Evolutionary conservation across 37 sponge, comb jelly and placozoan genomes (phyloP).

Genomic region (Tethya wilhelma): DNA sequence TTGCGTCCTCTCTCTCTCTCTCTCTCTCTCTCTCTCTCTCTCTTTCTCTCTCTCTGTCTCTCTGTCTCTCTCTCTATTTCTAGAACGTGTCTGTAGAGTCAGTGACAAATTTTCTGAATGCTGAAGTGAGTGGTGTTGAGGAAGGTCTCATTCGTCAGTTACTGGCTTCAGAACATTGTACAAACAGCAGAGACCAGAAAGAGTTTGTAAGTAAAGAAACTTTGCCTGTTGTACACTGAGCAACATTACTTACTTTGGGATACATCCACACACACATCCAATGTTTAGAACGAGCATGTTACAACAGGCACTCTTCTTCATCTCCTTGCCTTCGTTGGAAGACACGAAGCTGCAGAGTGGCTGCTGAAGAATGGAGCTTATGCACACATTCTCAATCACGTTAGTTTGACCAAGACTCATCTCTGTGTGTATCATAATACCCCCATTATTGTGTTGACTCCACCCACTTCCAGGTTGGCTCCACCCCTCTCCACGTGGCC

Average conservation of each 20-base stretch:
- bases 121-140: constrained; percentile 17
- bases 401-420: not conserved
- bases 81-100: constrained; percentile 29
- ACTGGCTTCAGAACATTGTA: constrained; percentile 28
- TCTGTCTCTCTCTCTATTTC: not conserved
- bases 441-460: not conserved
- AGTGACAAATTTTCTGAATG: constrained; percentile 6
- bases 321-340: constrained; percentile 66
- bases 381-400: constrained; percentile 16
- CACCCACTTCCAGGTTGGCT: constrained; percentile 15
- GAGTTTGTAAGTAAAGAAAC: constrained; percentile 34
- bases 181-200: constrained; percentile 24
- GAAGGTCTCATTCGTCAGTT: constrained; percentile 33
- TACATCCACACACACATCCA: not conserved
- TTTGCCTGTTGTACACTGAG: not conserved
- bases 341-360: constrained; percentile 62
- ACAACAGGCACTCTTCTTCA: constrained; percentile 60
- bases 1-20: not conserved
- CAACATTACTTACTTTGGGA: not conserved
- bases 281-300: constrained; percentile 37
- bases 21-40: not conserved
- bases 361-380: constrained; percentile 58
- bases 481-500: constrained; percentile 76
- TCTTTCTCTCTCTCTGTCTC: constrained; percentile 4
- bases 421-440: not conserved